phyloP scores from a whole-genome alignment of 1,140 invertebrate species.

The Cotesia vestalis region DNA sequence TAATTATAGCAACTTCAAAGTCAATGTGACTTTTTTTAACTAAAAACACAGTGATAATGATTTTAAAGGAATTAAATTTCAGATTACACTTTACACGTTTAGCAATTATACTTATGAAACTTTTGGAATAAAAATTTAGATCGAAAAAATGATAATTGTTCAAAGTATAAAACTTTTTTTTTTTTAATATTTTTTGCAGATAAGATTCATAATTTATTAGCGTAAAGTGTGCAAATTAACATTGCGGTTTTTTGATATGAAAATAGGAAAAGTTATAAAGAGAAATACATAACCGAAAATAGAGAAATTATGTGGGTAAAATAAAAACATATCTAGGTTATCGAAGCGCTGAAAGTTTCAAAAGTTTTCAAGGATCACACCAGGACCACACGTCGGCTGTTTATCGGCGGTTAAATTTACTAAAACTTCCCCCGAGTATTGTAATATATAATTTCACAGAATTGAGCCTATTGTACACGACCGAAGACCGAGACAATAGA shows the following conservation, averaged over 20 bases:
- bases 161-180: no score
- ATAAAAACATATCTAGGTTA: slow-evolving; percentile 8
- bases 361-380: slow-evolving; percentile 6
- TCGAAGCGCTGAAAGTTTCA: slow-evolving; percentile 6
- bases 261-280: background rate
- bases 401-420: slow-evolving; percentile 21
- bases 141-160: no score
- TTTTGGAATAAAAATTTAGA: no score
- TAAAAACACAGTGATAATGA: no score
- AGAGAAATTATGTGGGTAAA: background rate
- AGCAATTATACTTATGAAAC: no score
- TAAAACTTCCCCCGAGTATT: slow-evolving; percentile 10
- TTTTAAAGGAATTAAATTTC: no score
- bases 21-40: no score
- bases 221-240: background rate
- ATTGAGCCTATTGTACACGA: slow-evolving; percentile 22
- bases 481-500: slow-evolving; percentile 6
- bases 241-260: background rate
- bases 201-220: no score
- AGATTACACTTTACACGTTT: no score
- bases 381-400: slow-evolving; percentile 9
- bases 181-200: no score
- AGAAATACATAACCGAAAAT: background rate
- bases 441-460: slow-evolving; percentile 1
- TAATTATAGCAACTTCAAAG: no score